Evolutionary conservation across 2,113 vertebrate genomes (phyloP).

Genomic region (Catharus minimus): DNA sequence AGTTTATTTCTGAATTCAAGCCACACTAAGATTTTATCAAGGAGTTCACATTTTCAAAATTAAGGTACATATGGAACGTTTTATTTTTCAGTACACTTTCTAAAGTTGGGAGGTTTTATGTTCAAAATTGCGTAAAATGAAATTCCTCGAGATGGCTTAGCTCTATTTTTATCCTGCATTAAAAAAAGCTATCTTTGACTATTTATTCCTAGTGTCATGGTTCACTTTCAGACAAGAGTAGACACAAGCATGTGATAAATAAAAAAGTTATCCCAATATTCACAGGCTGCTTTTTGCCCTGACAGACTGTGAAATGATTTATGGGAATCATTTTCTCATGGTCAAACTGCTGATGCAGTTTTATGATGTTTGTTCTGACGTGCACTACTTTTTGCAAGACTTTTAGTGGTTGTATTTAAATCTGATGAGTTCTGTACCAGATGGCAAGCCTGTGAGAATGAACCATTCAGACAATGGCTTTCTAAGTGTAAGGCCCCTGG

Average conservation of each 20-base stretch:
- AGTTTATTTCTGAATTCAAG: background rate
- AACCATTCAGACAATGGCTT: background rate
- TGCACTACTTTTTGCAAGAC: background rate
- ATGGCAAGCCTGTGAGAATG: background rate
- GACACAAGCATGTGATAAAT: background rate
- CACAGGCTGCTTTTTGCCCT: background rate
- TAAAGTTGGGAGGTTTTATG: background rate
- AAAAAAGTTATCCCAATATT: background rate
- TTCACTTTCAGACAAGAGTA: background rate
- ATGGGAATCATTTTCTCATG: background rate
- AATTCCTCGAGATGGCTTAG: background rate
- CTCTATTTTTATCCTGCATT: background rate
- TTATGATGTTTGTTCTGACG: background rate
- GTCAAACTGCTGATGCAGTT: background rate
- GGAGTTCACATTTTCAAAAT: background rate
- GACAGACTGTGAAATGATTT: background rate
- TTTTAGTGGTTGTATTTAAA: background rate
- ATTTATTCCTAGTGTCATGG: background rate
- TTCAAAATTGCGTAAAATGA: background rate
- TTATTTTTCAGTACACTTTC: background rate
- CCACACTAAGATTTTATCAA: background rate
- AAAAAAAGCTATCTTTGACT: background rate
- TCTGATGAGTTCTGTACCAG: background rate
- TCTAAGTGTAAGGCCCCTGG: background rate
- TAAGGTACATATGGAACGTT: background rate